A percentile compares a stretch with the other conserved stretches of the same genome.
Evolutionary conservation across 2,888 invertebrate genomes (phyloP).

Genomic region (Leptopterna dolabrata): DNA sequence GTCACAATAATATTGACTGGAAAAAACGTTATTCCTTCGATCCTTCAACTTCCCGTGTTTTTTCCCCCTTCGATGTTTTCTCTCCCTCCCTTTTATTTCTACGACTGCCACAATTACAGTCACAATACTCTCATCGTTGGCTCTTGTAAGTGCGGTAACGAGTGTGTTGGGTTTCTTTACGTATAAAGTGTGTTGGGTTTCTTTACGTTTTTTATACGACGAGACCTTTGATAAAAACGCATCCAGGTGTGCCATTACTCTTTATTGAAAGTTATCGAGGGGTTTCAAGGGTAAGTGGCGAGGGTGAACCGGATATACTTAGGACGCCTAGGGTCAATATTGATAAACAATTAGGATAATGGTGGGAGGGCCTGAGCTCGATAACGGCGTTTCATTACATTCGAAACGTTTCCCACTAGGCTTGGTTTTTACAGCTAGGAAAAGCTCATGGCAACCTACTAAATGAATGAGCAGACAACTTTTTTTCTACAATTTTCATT

Average conservation of each 20-base stretch:
- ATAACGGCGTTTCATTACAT: not conserved
- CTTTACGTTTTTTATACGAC: not conserved
- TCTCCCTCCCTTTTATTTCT: not conserved
- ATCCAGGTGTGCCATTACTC: not conserved
- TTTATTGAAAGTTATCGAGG: not conserved
- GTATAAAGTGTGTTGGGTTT: too few species aligned
- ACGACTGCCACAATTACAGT: too few species aligned
- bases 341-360: constrained; percentile 46
- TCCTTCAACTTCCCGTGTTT: not conserved
- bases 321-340: constrained; percentile 36
- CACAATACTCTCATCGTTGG: too few species aligned
- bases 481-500: too few species aligned
- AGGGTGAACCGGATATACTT: constrained; percentile 14
- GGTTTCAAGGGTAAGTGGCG: not conserved
- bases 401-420: not conserved
- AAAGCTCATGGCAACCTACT: too few species aligned
- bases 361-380: not conserved
- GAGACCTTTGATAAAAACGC: not conserved
- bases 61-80: not conserved
- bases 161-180: too few species aligned
- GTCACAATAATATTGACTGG: constrained; percentile 1
- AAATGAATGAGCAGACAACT: too few species aligned
- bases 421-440: not conserved
- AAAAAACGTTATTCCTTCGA: not conserved
- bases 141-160: too few species aligned